Percentiles rank a stretch among this genome's conserved stretches.
phyloP scores from a whole-genome alignment of 2,888 invertebrate genomes.

The Poecilus cupreus region DNA sequence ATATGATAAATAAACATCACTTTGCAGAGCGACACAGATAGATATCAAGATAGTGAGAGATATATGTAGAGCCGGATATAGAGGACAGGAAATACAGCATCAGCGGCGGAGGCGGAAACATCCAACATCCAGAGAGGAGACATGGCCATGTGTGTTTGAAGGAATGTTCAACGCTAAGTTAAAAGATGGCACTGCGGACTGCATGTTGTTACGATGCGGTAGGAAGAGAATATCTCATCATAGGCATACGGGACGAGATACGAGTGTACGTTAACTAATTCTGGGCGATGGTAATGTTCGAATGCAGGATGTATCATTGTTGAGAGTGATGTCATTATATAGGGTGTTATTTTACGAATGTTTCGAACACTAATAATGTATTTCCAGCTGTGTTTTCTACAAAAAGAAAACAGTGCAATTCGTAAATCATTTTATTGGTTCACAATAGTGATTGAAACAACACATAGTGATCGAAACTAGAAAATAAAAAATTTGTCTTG shows the following conservation, averaged over 20 bases:
- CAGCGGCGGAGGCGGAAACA: slow-evolving; percentile 48
- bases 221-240: neutral
- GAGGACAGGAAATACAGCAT: slow-evolving; percentile 21
- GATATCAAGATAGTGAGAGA: neutral
- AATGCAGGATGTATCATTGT: neutral
- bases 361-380: neutral
- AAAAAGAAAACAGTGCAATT: too few species aligned
- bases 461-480: too few species aligned
- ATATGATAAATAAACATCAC: neutral
- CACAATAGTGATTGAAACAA: too few species aligned
- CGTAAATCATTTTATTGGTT: too few species aligned
- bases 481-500: too few species aligned
- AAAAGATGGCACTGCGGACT: neutral
- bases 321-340: too few species aligned
- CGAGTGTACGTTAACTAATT: neutral
- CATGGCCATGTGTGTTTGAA: slow-evolving; percentile 30
- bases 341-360: too few species aligned
- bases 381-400: neutral
- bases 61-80: neutral
- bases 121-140: slow-evolving; percentile 40
- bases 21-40: neutral
- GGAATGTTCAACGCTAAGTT: slow-evolving; percentile 4
- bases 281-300: neutral
- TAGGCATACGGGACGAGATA: neutral
- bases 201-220: neutral